Percentiles rank a stretch among this genome's conserved stretches.
Evolutionary conservation across 1,140 invertebrate genomes (phyloP).

Genomic region (Bombus affinis): DNA sequence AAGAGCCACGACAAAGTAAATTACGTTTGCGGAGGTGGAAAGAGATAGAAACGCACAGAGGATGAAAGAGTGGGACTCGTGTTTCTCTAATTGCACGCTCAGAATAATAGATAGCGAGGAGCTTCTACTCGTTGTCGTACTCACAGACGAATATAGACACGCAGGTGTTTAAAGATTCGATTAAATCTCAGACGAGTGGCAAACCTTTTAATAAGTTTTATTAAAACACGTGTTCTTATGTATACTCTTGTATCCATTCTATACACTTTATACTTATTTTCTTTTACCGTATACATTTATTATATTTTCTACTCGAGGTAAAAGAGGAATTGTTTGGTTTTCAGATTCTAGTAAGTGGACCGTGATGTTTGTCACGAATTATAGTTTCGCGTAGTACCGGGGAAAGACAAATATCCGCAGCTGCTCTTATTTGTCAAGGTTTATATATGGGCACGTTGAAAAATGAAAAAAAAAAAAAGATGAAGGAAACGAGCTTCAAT

Average conservation of each 20-base stretch:
- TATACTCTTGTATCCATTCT: too few relatives aligned
- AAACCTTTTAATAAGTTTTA: neutral
- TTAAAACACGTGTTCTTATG: too few relatives aligned
- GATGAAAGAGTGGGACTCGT: neutral
- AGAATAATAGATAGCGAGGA: conserved; percentile 16
- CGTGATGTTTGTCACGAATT: neutral
- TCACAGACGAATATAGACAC: neutral
- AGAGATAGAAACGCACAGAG: neutral
- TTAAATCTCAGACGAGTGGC: neutral
- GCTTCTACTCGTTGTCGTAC: neutral
- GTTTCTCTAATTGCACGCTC: conserved; percentile 20
- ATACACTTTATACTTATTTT: too few relatives aligned
- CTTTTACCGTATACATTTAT: too few relatives aligned
- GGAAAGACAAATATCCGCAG: neutral
- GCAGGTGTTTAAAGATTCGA: conserved; percentile 6
- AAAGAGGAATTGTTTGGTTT: neutral
- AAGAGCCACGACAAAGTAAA: conserved; percentile 5
- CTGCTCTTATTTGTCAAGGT: conserved; percentile 17
- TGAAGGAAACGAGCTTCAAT: neutral
- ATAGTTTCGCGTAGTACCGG: neutral
- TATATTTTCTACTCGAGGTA: too few relatives aligned
- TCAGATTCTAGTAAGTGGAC: neutral
- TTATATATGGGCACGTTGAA: neutral
- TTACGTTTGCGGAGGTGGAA: neutral
- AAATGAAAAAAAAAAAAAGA: neutral